Evolutionary conservation across 2,888 invertebrate genomes (phyloP).

Genomic region (Hartigia nigra): DNA sequence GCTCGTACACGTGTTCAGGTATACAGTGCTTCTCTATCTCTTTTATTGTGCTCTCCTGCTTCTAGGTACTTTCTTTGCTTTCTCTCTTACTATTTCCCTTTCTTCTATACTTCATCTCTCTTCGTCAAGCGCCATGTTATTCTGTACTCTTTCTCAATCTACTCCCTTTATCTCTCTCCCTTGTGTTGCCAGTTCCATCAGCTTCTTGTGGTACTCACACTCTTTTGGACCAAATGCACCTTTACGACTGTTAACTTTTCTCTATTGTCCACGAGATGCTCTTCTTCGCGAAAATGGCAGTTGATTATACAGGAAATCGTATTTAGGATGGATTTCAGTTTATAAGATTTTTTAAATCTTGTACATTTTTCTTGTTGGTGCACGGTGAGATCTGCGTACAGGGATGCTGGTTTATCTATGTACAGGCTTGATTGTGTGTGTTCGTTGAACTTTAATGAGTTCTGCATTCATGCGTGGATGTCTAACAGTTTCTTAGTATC

Average conservation of each 20-base stretch:
- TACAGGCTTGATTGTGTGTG: background rate
- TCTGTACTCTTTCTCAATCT: constrained; percentile 19
- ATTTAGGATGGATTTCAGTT: background rate
- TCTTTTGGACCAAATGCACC: constrained; percentile 8
- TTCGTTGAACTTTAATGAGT: background rate
- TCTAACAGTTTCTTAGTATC: background rate
- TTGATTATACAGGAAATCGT: background rate
- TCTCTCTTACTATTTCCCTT: constrained; percentile 5
- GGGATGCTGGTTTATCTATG: background rate
- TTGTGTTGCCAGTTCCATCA: constrained; percentile 17
- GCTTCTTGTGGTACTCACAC: background rate
- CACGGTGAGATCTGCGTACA: background rate
- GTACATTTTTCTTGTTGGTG: background rate
- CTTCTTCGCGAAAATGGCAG: background rate
- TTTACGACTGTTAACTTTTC: background rate
- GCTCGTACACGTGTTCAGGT: constrained; percentile 6
- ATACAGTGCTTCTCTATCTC: background rate
- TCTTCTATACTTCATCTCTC: background rate
- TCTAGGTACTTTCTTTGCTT: background rate
- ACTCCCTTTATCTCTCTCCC: background rate
- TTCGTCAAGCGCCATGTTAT: background rate
- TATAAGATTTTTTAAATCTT: background rate
- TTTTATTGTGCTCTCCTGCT: background rate
- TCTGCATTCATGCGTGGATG: background rate
- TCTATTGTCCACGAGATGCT: background rate